Conservation (phyloP, 2,888 invertebrate species). For the Ptychoptera contaminata region DNA sequence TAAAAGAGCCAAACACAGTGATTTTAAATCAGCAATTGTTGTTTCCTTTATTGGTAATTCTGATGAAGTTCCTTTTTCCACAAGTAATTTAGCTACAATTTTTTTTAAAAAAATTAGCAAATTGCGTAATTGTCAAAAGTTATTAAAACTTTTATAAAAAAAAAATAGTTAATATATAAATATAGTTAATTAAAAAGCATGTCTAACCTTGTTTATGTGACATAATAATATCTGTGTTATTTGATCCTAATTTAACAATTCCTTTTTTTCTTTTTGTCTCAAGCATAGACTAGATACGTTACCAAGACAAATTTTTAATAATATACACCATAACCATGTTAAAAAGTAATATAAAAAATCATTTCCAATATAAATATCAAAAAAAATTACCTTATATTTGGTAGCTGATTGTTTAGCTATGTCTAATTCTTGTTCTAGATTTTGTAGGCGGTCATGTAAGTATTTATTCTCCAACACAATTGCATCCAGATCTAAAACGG, state of each 20-base stretch:
- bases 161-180: neutral
- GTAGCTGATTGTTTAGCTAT: constrained; percentile 52
- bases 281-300: constrained; percentile 39
- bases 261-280: constrained; percentile 60
- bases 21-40: constrained; percentile 59
- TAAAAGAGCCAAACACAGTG: constrained; percentile 59
- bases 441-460: constrained; percentile 63
- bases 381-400: constrained; percentile 50
- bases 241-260: constrained; percentile 47
- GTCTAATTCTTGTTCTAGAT: constrained; percentile 63
- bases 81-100: constrained; percentile 50
- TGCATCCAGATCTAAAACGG: constrained; percentile 60
- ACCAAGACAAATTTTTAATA: too few relatives aligned
- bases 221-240: constrained; percentile 53
- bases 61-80: constrained; percentile 43
- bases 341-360: too few relatives aligned
- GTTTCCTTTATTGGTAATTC: constrained; percentile 43
- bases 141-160: neutral
- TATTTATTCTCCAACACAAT: constrained; percentile 70
- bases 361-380: neutral
- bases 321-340: too few relatives aligned
- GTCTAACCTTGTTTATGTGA: constrained; percentile 63
- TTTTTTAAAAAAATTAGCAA: neutral
- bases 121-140: neutral
- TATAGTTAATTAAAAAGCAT: neutral